Evolutionary conservation across 2,113 vertebrate genomes (phyloP).

Genomic region (Lamprotornis superbus): DNA sequence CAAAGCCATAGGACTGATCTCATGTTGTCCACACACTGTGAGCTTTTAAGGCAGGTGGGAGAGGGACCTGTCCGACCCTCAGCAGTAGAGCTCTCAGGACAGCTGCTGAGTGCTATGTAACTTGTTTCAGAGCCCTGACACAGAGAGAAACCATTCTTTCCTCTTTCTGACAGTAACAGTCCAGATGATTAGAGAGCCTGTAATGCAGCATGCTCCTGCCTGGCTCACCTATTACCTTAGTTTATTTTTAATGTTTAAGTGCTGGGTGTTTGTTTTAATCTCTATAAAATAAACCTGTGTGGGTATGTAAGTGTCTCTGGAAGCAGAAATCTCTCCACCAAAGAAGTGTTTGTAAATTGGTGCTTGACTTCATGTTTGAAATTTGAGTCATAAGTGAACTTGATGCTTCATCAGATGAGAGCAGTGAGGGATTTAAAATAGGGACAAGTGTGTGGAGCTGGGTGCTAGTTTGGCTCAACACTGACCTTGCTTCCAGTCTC

Average conservation of each 20-base stretch:
- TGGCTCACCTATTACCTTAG: background rate
- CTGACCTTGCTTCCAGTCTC: background rate
- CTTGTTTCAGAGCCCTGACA: background rate
- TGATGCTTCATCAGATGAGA: background rate
- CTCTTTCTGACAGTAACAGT: background rate
- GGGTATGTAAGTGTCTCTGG: background rate
- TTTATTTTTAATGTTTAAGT: background rate
- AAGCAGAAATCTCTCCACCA: background rate
- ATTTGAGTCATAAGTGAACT: background rate
- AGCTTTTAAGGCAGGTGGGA: background rate
- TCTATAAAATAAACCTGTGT: background rate
- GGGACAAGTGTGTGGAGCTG: background rate
- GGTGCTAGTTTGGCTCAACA: background rate
- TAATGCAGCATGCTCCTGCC: background rate
- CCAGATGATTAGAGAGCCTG: accelerated
- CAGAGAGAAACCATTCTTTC: background rate
- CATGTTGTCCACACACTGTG: background rate
- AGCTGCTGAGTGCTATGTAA: background rate
- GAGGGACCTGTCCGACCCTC: accelerated
- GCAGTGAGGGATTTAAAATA: background rate
- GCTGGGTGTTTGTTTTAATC: background rate
- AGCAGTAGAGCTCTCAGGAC: background rate
- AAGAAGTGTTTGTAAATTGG: background rate
- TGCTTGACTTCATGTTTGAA: background rate
- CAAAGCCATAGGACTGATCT: background rate